phyloP scores from a whole-genome alignment of 2,113 vertebrate species.

The Circaetus gallicus region DNA sequence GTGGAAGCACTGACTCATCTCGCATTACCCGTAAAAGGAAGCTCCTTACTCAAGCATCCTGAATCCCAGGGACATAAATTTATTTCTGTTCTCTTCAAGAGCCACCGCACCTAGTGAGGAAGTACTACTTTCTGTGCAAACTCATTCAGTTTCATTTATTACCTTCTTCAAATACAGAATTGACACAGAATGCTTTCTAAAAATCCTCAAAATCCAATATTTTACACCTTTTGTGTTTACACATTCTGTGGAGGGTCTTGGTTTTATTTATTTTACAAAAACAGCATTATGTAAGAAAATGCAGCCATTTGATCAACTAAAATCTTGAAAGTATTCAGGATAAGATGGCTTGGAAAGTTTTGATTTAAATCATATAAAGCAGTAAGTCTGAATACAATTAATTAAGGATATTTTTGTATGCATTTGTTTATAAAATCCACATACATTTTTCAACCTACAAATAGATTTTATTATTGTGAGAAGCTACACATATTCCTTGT shows the following conservation, averaged over 20 bases:
- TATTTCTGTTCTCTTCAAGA: not conserved
- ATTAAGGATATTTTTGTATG: not conserved
- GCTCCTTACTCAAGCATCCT: not conserved
- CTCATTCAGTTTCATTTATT: not conserved
- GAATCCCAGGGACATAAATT: not conserved
- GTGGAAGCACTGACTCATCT: fast-evolving
- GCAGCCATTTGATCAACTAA: not conserved
- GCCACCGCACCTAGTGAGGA: not conserved
- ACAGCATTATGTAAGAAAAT: not conserved
- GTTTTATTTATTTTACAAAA: not conserved
- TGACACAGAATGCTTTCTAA: not conserved
- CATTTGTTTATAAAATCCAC: not conserved
- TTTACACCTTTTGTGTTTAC: not conserved
- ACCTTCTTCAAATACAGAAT: not conserved
- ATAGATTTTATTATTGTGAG: not conserved
- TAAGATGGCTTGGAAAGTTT: not conserved
- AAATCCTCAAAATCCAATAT: not conserved
- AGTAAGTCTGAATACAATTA: not conserved
- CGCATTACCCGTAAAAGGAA: not conserved
- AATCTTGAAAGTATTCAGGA: not conserved
- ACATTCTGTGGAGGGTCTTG: not conserved
- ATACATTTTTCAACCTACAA: not conserved
- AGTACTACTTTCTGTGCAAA: not conserved
- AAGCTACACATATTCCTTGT: not conserved
- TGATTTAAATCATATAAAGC: not conserved